Percentiles rank a stretch among this genome's conserved stretches.
These are phyloP conservation scores for Drosophila repletoides DNA, from an alignment of 1,140 invertebrate genomes.

Conservation along the genomic window DNA sequence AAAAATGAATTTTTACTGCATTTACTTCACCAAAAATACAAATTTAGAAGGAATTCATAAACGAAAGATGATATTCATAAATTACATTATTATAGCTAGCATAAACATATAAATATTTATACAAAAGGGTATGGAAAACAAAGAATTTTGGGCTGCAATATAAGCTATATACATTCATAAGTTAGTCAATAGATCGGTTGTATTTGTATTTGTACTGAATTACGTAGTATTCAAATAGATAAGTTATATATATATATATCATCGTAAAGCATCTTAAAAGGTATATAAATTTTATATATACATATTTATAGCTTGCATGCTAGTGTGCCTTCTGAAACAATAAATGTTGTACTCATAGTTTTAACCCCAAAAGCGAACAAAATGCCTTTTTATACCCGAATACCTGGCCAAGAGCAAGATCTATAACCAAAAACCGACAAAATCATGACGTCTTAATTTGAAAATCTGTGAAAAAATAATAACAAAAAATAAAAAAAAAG, in stretches of 20 bases:
- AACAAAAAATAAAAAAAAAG: conserved; percentile 8
- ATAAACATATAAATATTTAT: too few species aligned
- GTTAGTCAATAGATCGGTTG: conserved; percentile 42
- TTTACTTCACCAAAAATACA: background rate
- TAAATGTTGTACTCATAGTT: conserved; percentile 62
- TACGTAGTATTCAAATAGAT: conserved; percentile 61
- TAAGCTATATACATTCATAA: conserved; percentile 2
- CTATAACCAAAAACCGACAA: conserved; percentile 16
- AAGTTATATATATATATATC: conserved; percentile 5
- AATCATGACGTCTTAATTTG: conserved; percentile 74
- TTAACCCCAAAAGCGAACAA: conserved; percentile 12
- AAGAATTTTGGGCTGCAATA: conserved; percentile 1
- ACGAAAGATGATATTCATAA: background rate
- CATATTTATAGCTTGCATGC: conserved; percentile 49
- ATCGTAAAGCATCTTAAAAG: background rate
- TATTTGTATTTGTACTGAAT: conserved; percentile 67
- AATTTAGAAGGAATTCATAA: background rate
- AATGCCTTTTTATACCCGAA: background rate
- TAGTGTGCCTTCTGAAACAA: conserved; percentile 65
- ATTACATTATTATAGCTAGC: background rate
- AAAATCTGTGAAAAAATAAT: conserved; percentile 63
- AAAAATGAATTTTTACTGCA: conserved; percentile 19
- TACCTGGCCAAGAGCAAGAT: conserved; percentile 13
- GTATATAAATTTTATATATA: conserved; percentile 29
- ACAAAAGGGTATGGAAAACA: background rate